Conservation (phyloP, 2,797 vertebrate species). For the Arctocebus calabarensis region DNA sequence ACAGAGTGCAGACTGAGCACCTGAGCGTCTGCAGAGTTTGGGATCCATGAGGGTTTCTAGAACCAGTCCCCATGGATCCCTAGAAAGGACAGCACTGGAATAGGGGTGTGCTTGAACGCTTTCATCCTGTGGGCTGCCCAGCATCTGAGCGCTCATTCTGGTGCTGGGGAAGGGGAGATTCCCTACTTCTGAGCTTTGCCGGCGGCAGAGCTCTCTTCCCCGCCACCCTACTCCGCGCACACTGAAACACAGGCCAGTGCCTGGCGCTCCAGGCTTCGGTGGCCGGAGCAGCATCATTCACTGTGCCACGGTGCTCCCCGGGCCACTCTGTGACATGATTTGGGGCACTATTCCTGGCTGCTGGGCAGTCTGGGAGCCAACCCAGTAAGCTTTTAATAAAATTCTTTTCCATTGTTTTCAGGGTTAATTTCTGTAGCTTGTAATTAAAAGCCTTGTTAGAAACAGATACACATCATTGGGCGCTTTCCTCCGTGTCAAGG, state of each 20-base stretch:
- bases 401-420: neutral
- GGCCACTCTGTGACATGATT: too few species aligned
- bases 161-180: neutral
- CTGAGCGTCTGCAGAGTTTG: neutral
- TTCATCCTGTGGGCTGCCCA: neutral
- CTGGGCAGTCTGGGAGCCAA: neutral
- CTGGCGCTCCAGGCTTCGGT: accelerated
- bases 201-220: neutral
- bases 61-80: neutral
- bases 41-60: neutral
- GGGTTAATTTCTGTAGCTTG: neutral
- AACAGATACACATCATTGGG: neutral
- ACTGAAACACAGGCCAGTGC: neutral
- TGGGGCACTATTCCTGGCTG: neutral
- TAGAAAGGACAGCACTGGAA: too few species aligned
- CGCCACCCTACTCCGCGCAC: neutral
- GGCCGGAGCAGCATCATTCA: accelerated
- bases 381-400: neutral
- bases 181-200: neutral
- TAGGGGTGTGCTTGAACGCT: neutral
- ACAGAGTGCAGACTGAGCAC: neutral
- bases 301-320: accelerated
- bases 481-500: neutral
- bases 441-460: neutral
- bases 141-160: neutral